Conservation (phyloP, 2,113 vertebrate genomes). For the Ramphastos sulfuratus region DNA sequence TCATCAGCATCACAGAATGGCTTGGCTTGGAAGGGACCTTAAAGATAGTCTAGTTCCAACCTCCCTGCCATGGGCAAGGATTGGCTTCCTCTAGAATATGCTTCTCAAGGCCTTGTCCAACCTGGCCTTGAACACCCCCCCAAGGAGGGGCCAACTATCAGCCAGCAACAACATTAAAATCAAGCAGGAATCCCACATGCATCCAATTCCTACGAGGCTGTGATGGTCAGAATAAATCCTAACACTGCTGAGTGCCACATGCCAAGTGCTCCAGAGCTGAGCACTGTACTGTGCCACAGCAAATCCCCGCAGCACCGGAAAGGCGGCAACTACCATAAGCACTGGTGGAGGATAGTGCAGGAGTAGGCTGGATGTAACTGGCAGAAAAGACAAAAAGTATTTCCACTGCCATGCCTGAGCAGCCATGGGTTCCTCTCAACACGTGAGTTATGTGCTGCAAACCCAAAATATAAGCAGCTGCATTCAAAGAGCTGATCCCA, state of each 20-base stretch:
- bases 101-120: no score
- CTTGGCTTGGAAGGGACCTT: no score
- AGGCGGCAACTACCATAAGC: rapidly evolving
- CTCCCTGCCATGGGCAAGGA: no score
- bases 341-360: rapidly evolving
- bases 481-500: neutral
- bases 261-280: neutral
- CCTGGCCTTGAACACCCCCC: no score
- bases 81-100: no score
- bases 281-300: rapidly evolving
- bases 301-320: rapidly evolving
- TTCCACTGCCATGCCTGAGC: neutral
- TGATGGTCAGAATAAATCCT: neutral
- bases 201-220: neutral
- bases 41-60: no score
- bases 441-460: neutral
- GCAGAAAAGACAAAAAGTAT: neutral
- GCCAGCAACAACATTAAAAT: neutral
- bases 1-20: no score
- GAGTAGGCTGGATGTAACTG: neutral
- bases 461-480: neutral
- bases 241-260: neutral
- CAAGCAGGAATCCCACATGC: rapidly evolving
- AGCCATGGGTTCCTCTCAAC: neutral
- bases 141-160: no score